Evolutionary conservation across 53 echinoderm and acorn worm species (phyloP), one percentile per base, ranked within the genome.

Genomic region (Antedon mediterranea): DNA sequence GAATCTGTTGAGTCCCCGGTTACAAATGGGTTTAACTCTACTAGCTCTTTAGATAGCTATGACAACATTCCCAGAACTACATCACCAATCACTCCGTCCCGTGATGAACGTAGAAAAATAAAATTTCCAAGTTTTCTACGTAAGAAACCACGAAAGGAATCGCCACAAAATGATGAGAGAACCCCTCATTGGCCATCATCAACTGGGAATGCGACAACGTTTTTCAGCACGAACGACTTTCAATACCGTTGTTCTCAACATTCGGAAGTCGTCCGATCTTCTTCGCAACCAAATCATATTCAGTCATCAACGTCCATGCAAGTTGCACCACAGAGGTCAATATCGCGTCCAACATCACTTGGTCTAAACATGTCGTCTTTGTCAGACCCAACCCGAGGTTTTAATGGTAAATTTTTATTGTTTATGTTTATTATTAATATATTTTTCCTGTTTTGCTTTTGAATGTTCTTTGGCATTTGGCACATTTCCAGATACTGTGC

Each of bases 341-440:
- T 57, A 57, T 57, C 57, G 23, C 57, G 57, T 23, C 57, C 57
- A 57, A 57, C 57, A 18, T 57, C 57, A 13, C 57, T 57, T 3
- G 23, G 23, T 26, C 11, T 57, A 8, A 37, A 37, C 11, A 37
- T 37, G 37, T 37, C 37, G 11, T 57, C 57, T 15, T 57, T 57
- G 9, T 18, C 57, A 18, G 57, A 57, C 23, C 57, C 89, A 32
- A 86, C 82, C 32, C 86, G 87, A 71, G 94, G 94, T 26, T 75
- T 94, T 26, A 94, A 94, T 78, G 87, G 94, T 91, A 77, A 85
- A 85, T 85, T 28, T 72, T 29, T 15, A 18, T 77, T 11, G 37
- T 26, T 57, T 57, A 2, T 6, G 57, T 57, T 57, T 57, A 2
- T 41, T 41, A 5, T n/a, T n/a, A n/a, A n/a, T n/a, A n/a, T n/a